phyloP scores from a whole-genome alignment of 2,888 invertebrate genomes.

The Idaea biselata region DNA sequence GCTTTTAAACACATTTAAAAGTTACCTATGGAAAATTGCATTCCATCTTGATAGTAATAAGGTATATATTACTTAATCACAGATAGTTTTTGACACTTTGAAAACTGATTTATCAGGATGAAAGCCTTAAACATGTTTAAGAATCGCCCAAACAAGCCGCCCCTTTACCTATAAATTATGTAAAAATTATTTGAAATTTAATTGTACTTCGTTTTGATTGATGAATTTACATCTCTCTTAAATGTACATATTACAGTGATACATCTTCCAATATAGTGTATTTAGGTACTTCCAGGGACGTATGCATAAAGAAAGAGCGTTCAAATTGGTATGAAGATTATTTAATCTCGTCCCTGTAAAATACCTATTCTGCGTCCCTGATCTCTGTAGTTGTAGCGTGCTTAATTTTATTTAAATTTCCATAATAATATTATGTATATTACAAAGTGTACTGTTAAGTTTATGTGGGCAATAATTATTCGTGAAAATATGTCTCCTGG shows the following conservation, averaged over 20 bases:
- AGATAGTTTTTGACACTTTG: no score
- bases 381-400: slow-evolving; percentile 8
- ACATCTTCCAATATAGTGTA: background rate
- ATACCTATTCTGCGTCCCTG: slow-evolving; percentile 4
- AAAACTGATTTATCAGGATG: no score
- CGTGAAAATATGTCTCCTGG: slow-evolving; percentile 78
- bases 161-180: background rate
- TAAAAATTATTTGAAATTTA: background rate
- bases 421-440: slow-evolving; percentile 12
- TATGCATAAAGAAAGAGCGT: background rate
- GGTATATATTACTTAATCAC: no score
- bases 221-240: background rate
- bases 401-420: slow-evolving; percentile 14
- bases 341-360: background rate
- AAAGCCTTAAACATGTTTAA: no score
- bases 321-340: background rate
- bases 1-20: no score
- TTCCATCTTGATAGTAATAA: no score
- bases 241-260: background rate
- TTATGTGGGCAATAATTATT: slow-evolving; percentile 75
- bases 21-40: no score
- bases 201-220: background rate
- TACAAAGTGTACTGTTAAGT: slow-evolving; percentile 23
- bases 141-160: no score
- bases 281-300: background rate